Percentiles rank a stretch among this genome's conserved stretches.
Evolutionary conservation across 2,113 vertebrate genomes (phyloP).

Genomic region (Aptenodytes patagonicus): DNA sequence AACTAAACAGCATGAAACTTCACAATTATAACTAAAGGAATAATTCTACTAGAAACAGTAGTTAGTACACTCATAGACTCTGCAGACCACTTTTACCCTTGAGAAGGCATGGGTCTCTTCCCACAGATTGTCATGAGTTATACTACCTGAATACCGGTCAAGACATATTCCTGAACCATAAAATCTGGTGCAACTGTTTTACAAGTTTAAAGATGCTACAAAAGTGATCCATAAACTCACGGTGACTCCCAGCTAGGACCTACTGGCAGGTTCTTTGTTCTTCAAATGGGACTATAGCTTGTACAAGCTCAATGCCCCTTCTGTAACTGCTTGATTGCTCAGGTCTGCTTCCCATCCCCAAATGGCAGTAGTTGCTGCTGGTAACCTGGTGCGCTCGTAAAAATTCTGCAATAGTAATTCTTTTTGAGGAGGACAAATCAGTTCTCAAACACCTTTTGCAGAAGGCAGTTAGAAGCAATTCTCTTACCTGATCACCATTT

Average conservation of each 20-base stretch:
- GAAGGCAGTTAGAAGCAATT: neutral
- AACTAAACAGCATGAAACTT: neutral
- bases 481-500: neutral
- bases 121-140: neutral
- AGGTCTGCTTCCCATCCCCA: neutral
- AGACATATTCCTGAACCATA: neutral
- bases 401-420: neutral
- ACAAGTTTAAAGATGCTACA: neutral
- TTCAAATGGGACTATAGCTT: too few species aligned
- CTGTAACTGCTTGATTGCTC: neutral
- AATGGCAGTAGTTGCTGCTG: neutral
- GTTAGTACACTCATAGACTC: neutral
- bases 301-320: neutral
- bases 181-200: neutral
- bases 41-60: neutral
- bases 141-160: neutral
- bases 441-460: neutral
- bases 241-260: neutral
- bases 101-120: neutral
- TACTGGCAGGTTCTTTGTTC: neutral
- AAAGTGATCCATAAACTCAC: neutral
- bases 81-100: neutral
- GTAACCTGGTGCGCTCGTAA: accelerated
- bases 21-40: neutral
- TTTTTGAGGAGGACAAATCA: neutral